Conservation (phyloP, 2,113 vertebrate genomes). For the Propithecus coquereli region DNA sequence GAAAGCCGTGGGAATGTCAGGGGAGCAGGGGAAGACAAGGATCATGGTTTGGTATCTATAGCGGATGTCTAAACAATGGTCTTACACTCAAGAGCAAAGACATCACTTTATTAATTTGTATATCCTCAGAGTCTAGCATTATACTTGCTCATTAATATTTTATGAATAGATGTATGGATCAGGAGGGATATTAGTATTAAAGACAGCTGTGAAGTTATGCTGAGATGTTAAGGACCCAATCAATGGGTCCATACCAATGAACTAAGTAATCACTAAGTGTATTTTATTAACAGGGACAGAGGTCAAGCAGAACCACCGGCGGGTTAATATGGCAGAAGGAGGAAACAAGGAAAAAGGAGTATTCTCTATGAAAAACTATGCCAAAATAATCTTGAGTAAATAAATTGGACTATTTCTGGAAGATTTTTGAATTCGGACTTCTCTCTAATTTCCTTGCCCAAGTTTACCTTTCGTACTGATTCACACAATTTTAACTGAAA, state of each 20-base stretch:
- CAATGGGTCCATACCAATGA: neutral
- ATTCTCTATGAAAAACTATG: neutral
- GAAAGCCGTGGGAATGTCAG: neutral
- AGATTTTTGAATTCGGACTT: conserved; percentile 1
- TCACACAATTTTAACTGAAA: neutral
- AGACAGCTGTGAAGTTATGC: neutral
- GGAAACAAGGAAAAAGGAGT: neutral
- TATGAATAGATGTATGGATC: neutral
- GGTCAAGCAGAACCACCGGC: accelerated
- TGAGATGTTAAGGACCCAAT: neutral
- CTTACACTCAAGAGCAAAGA: neutral
- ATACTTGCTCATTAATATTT: neutral
- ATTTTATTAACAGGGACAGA: conserved; percentile 31
- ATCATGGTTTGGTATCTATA: neutral
- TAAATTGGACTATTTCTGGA: neutral
- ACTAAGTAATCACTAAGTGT: neutral
- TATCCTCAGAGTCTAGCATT: neutral
- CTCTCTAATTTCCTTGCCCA: conserved; percentile 21
- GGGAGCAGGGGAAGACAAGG: neutral
- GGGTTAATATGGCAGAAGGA: neutral
- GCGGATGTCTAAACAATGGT: neutral
- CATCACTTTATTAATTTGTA: neutral
- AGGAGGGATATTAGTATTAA: neutral
- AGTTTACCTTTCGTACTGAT: neutral
- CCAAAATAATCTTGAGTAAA: neutral